Percentiles rank a stretch among this genome's conserved stretches.
Evolutionary conservation across 2,797 vertebrate species (phyloP).

Genomic region (Mastacembelus armatus): DNA sequence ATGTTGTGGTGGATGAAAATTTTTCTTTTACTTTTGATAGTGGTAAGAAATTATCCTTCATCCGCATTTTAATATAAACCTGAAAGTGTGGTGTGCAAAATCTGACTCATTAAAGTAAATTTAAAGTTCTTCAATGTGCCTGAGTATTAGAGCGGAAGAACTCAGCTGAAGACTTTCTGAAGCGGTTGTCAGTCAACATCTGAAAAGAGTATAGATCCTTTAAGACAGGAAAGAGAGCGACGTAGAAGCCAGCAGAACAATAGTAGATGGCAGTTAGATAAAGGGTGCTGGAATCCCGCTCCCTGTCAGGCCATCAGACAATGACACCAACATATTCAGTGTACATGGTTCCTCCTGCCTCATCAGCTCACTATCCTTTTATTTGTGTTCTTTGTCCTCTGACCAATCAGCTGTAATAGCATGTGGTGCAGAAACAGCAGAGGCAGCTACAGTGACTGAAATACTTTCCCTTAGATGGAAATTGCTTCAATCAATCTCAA

Average conservation of each 20-base stretch:
- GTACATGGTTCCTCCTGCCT: conserved; percentile 7
- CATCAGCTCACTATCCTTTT: conserved; percentile 24
- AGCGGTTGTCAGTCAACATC: conserved; percentile 24
- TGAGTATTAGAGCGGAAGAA: too few relatives aligned
- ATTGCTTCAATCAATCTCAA: conserved; percentile 50
- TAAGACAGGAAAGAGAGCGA: conserved; percentile 26
- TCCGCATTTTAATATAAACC: neutral
- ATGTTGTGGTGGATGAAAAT: neutral
- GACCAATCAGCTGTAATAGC: conserved; percentile 2
- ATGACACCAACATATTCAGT: neutral
- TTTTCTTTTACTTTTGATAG: neutral
- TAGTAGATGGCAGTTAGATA: conserved; percentile 24
- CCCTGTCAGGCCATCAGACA: conserved; percentile 22
- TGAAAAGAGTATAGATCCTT: conserved; percentile 24
- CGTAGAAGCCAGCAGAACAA: conserved; percentile 11
- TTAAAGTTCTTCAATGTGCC: conserved; percentile 10
- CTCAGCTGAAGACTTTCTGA: neutral
- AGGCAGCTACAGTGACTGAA: conserved; percentile 8
- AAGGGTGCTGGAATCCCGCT: conserved; percentile 15
- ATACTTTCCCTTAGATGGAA: conserved; percentile 38
- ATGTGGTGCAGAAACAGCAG: conserved; percentile 4
- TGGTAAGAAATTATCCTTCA: neutral
- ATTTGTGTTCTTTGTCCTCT: conserved; percentile 1
- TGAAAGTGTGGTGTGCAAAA: neutral
- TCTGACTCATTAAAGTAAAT: neutral